A percentile compares a stretch with the other conserved stretches of the same genome.
Conservation (phyloP, 2,113 vertebrate genomes). For the Gobiocypris rarus region DNA sequence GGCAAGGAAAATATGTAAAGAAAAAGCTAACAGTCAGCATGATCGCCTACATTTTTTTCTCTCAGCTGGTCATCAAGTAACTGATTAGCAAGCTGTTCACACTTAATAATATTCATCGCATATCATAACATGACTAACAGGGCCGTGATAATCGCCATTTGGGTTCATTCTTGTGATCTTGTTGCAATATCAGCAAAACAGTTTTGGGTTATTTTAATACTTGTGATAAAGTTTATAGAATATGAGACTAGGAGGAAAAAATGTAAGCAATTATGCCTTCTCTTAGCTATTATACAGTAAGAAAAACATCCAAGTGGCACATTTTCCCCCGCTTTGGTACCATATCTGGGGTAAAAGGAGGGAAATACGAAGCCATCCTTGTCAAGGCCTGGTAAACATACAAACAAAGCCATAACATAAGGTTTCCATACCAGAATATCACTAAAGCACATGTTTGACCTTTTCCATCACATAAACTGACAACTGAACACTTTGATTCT, state of each 20-base stretch:
- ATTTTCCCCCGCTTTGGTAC: constrained; percentile 65
- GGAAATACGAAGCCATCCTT: constrained; percentile 6
- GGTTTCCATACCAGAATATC: constrained; percentile 15
- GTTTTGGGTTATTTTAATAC: neutral
- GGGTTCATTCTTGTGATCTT: neutral
- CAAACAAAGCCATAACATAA: constrained; percentile 39
- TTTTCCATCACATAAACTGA: constrained; percentile 34
- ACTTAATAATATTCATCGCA: too few relatives aligned
- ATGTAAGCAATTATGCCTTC: constrained; percentile 55
- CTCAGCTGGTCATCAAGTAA: neutral
- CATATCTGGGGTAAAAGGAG: constrained; percentile 49
- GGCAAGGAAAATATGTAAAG: constrained; percentile 48
- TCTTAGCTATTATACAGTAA: constrained; percentile 20
- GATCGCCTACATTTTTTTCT: constrained; percentile 26
- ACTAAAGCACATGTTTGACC: constrained; percentile 27
- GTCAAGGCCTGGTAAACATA: constrained; percentile 53
- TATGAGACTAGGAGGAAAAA: constrained; percentile 15
- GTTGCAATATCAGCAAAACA: neutral
- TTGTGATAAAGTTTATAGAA: neutral
- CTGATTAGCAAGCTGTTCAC: neutral
- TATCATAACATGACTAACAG: neutral
- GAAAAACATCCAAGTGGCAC: constrained; percentile 48
- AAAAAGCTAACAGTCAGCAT: constrained; percentile 43
- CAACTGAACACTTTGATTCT: neutral
- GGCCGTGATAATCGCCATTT: neutral